Percentiles rank a stretch among this genome's conserved stretches.
Conservation (phyloP, 2,113 vertebrate genomes). For the Melospiza melodia region DNA sequence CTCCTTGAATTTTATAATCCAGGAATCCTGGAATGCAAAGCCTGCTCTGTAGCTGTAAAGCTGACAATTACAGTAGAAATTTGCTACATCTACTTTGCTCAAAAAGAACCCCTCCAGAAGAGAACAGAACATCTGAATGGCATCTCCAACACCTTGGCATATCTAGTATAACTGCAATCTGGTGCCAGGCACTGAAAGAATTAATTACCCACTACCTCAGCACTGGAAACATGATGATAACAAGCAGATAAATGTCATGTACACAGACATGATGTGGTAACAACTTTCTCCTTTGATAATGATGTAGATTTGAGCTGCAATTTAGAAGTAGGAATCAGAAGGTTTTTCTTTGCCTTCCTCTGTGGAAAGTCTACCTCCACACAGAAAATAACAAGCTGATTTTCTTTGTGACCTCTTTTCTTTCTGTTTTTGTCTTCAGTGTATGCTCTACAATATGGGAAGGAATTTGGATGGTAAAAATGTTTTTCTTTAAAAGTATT, state of each 20-base stretch:
- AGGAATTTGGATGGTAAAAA: background rate
- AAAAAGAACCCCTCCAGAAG: background rate
- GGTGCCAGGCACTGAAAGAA: constrained; percentile 21
- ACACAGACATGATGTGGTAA: constrained; percentile 11
- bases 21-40: background rate
- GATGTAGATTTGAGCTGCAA: background rate
- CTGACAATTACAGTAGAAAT: constrained; percentile 16
- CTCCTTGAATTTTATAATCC: background rate
- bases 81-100: background rate
- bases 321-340: background rate
- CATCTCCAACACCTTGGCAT: constrained; percentile 24
- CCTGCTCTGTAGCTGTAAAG: background rate
- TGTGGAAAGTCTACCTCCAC: background rate
- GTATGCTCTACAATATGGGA: background rate
- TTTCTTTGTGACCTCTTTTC: background rate
- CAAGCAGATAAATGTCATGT: constrained; percentile 49
- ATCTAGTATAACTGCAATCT: background rate
- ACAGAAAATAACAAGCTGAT: background rate
- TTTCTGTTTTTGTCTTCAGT: background rate
- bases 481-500: background rate
- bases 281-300: constrained; percentile 21
- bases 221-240: constrained; percentile 35
- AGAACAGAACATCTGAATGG: constrained; percentile 18
- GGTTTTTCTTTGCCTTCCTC: background rate
- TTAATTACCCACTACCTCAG: constrained; percentile 37